Evolutionary conservation across 1,140 invertebrate genomes (phyloP), one percentile per base, ranked within the genome.

Genomic region (Heliconius himera): DNA sequence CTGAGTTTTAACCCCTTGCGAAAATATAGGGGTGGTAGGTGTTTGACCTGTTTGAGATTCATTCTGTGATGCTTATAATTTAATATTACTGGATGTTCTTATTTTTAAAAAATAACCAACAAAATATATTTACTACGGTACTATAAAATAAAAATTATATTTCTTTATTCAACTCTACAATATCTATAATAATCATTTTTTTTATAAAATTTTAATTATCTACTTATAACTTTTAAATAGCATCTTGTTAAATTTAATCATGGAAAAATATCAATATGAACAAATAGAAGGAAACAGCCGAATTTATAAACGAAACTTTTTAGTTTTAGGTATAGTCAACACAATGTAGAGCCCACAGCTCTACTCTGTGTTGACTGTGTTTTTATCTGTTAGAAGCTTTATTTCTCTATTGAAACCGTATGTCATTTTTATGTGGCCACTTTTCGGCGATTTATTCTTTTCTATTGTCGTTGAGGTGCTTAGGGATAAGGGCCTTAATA

Each of bases 351-450:
- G 41, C 41, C 13, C 11, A 11, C 11, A 11, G 2, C 18, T 8
- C 13, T 8, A 51, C 49, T 6, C 49, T 20, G 49, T 41, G 74
- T 29, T 26, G 71, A 66, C 60, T 73, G 74, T 73, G 20, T 81
- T 78, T 72, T 78, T 85, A 91, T 89, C 74, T 77, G 76, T 77
- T 79, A 75, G 77, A 82, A 80, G 81, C 80, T 84, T 81, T 84
- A 86, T 92, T 91, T 90, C 89, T 90, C 88, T 84, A 88, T 86
- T 86, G 86, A 84, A 87, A 89, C 90, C 89, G 89, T 94, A 91
- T 85, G 93, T 94, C 91, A 94, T 93, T 93, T 94, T 94, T 94
- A 94, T 94, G 90, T 91, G 91, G 87, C 88, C 90, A 93, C 91
- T 94, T 93, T 93, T 93, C 88, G 89, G 88, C 90, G 87, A 91